These are phyloP conservation scores for Cygnus olor DNA, from an alignment of 2,797 vertebrate genomes.

Conservation along the genomic window DNA sequence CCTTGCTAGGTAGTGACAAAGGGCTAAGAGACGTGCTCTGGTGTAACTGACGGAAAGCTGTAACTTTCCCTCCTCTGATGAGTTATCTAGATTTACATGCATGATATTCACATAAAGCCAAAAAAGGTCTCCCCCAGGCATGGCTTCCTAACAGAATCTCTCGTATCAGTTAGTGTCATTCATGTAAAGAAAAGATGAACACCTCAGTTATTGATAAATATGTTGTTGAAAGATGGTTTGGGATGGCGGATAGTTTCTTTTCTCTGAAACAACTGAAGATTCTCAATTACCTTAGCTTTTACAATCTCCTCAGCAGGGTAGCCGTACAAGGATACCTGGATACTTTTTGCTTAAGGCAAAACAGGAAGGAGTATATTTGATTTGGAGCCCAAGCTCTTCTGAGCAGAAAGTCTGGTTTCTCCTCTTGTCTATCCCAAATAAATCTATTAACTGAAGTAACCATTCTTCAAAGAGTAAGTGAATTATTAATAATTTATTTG, in stretches of 20 bases:
- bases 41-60: background rate
- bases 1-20: background rate
- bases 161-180: background rate
- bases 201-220: background rate
- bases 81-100: background rate
- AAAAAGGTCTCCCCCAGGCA: background rate
- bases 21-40: background rate
- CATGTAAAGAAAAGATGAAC: background rate
- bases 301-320: background rate
- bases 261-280: background rate
- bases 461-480: constrained; percentile 10
- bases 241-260: background rate
- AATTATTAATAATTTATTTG: constrained; percentile 27
- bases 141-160: background rate
- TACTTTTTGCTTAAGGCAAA: background rate
- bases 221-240: background rate
- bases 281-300: background rate
- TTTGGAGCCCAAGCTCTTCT: background rate
- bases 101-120: background rate
- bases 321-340: background rate
- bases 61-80: background rate
- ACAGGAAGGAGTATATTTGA: background rate
- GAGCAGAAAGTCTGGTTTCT: background rate
- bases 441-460: background rate
- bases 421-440: background rate